These are phyloP conservation scores for Heterodera carotae DNA, from an alignment of 1,140 invertebrate species.

Conservation along the genomic window DNA sequence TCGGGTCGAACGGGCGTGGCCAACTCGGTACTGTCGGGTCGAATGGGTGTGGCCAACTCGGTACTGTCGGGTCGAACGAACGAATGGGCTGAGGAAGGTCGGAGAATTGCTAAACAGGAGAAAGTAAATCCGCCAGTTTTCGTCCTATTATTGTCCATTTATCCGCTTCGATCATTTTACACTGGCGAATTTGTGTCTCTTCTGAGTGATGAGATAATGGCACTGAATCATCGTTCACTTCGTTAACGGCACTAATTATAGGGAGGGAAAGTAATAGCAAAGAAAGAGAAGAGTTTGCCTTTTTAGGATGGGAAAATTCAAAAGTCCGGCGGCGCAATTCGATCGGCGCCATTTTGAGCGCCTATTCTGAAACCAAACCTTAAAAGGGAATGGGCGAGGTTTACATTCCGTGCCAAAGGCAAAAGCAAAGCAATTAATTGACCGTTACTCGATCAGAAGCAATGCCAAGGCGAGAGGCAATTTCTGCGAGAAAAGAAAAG, in stretches of 20 bases:
- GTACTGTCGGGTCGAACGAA: too few species aligned
- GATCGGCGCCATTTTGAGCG: constrained; percentile 28
- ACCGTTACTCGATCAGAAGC: constrained; percentile 31
- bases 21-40: too few species aligned
- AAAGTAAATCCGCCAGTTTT: background rate
- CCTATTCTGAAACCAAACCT: constrained; percentile 39
- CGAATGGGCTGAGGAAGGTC: too few species aligned
- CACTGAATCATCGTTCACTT: background rate
- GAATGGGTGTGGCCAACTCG: too few species aligned
- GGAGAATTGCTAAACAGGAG: too few species aligned
- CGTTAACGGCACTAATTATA: background rate
- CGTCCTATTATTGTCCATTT: background rate
- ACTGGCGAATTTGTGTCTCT: background rate
- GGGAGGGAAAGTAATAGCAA: background rate
- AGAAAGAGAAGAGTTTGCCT: background rate
- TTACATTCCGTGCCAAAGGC: background rate
- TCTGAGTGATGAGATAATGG: background rate
- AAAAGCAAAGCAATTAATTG: background rate
- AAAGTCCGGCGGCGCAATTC: background rate
- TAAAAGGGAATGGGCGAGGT: constrained; percentile 3
- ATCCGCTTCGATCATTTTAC: background rate
- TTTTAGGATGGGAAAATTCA: background rate
- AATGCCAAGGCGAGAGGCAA: constrained; percentile 22
- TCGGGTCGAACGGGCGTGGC: background rate
- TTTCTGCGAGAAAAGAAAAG: constrained; percentile 16